A percentile compares a stretch with the other conserved stretches of the same genome.
phyloP scores from a whole-genome alignment of 92 coral and sea anemone species.

The Porites divaricata region DNA sequence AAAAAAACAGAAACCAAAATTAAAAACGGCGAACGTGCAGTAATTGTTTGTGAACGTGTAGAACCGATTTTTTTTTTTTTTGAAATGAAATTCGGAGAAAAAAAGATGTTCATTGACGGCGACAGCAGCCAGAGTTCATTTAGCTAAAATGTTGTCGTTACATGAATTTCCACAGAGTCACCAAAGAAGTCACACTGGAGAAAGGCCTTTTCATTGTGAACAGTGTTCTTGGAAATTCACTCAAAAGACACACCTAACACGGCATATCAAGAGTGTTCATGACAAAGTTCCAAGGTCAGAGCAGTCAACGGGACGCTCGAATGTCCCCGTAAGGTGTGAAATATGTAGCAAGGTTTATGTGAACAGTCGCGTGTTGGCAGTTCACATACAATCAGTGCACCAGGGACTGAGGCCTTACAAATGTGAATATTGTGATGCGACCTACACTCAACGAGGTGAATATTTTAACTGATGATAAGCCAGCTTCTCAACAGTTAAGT shows the following conservation, averaged over 20 bases:
- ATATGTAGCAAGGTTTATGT: conserved; percentile 77
- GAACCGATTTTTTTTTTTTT: too few species aligned
- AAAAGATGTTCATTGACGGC: too few species aligned
- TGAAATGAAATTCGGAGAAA: too few species aligned
- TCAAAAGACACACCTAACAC: conserved; percentile 79
- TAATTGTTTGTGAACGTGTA: too few species aligned
- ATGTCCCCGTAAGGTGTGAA: conserved; percentile 59
- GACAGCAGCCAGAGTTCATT: too few species aligned
- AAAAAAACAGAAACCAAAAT: too few species aligned
- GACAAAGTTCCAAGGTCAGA: conserved; percentile 35
- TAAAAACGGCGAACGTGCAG: too few species aligned
- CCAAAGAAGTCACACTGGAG: conserved; percentile 83
- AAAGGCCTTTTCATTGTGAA: conserved; percentile 80
- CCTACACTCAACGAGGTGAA: conserved; percentile 86
- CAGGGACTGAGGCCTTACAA: conserved; percentile 78
- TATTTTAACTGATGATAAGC: background rate
- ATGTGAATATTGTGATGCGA: conserved; percentile 80
- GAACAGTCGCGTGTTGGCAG: conserved; percentile 69
- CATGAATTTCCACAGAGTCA: conserved; percentile 59
- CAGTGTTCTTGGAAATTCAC: conserved; percentile 83
- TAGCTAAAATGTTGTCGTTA: too few species aligned
- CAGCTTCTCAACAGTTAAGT: background rate
- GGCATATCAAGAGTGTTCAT: conserved; percentile 80
- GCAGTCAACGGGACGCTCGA: conserved; percentile 15
- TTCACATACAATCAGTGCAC: conserved; percentile 78